These are phyloP conservation scores for Epinephelus coioides DNA, from an alignment of 2,797 vertebrate species.

Conservation along the genomic window DNA sequence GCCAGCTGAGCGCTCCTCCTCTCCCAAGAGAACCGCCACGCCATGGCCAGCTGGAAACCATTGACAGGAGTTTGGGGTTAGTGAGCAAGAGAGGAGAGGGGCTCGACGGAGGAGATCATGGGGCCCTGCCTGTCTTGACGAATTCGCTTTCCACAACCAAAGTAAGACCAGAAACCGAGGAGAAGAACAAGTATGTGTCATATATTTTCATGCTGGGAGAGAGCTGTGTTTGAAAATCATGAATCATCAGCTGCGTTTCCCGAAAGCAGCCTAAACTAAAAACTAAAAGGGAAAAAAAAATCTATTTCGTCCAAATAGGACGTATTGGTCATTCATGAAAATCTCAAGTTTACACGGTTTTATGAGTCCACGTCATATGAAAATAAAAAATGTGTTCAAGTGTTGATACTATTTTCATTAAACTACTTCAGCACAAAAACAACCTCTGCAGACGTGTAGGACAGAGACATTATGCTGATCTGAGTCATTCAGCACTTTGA, in stretches of 20 bases:
- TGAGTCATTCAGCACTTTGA: slow-evolving; percentile 57
- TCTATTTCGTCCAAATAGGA: slow-evolving; percentile 26
- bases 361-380: slow-evolving; percentile 16
- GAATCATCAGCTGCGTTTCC: slow-evolving; percentile 63
- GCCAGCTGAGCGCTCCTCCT: slow-evolving; percentile 71
- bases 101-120: slow-evolving; percentile 52
- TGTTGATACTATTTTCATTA: slow-evolving; percentile 6
- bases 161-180: slow-evolving; percentile 62
- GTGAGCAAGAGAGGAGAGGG: slow-evolving; percentile 67
- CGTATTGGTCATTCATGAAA: slow-evolving; percentile 55
- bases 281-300: slow-evolving; percentile 4
- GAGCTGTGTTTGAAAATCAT: slow-evolving; percentile 38
- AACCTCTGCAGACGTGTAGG: slow-evolving; percentile 54
- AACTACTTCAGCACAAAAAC: slow-evolving; percentile 41
- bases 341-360: slow-evolving; percentile 46
- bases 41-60: slow-evolving; percentile 84
- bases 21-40: slow-evolving; percentile 72
- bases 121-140: slow-evolving; percentile 53
- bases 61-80: slow-evolving; percentile 77
- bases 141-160: slow-evolving; percentile 57
- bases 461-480: slow-evolving; percentile 37
- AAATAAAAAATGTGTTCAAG: slow-evolving; percentile 6
- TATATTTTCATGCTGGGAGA: slow-evolving; percentile 51
- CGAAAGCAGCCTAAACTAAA: slow-evolving; percentile 40
- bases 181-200: slow-evolving; percentile 52